Conservation (phyloP, 2,113 vertebrate genomes). For the Thalassoma bifasciatum region DNA sequence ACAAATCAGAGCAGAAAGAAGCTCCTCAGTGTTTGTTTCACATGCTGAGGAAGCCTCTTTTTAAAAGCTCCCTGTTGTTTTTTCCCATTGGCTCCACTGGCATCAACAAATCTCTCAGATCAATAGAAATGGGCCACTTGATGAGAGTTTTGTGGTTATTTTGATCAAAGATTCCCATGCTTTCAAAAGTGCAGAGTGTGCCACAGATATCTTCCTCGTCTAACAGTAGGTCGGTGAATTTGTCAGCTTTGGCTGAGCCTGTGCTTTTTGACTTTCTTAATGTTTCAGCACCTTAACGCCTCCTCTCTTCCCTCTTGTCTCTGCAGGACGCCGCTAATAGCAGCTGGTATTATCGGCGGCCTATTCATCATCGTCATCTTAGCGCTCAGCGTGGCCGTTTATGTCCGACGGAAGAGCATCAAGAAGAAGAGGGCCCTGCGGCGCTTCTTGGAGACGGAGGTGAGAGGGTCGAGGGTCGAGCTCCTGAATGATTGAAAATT, state of each 20-base stretch:
- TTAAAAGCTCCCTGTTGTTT: not conserved
- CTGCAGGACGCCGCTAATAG: conserved; percentile 93
- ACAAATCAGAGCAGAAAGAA: not conserved
- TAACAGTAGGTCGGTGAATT: conserved; percentile 29
- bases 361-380: conserved; percentile 95
- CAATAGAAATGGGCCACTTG: not conserved
- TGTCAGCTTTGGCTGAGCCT: conserved; percentile 20
- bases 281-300: conserved; percentile 31
- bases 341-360: conserved; percentile 92
- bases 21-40: not conserved
- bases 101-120: not conserved
- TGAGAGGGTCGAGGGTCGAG: conserved; percentile 65
- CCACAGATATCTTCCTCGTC: too few species aligned
- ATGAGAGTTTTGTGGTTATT: not conserved
- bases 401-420: conserved; percentile 93
- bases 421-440: conserved; percentile 96
- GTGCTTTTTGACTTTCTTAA: conserved; percentile 40
- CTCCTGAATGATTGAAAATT: not conserved
- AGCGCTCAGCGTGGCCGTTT: conserved; percentile 92
- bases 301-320: conserved; percentile 23
- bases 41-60: not conserved
- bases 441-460: conserved; percentile 97
- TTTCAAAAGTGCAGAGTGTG: not conserved
- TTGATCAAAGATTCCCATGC: not conserved
- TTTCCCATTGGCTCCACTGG: not conserved